Evolutionary conservation across 2,888 invertebrate species (phyloP), one percentile per base, ranked within the genome.

Genomic region (Caenorhabditis plicata): DNA sequence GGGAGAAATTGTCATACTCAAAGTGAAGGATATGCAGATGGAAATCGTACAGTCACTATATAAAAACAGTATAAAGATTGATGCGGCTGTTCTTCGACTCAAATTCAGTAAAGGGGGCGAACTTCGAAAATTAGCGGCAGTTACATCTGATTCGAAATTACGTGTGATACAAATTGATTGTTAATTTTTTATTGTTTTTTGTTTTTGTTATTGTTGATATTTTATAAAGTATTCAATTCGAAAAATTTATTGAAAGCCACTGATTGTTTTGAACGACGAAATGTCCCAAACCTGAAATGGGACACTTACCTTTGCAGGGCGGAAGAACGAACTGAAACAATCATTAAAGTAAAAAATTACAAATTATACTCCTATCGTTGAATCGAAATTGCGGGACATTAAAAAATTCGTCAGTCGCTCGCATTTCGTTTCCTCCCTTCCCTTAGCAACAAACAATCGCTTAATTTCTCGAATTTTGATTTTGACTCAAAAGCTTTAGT

Each of bases 11-110:
- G 23, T 58, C 15, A 43, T 52, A 2, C 29, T 58, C 9, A 38
- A 40, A 19, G 13, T 41, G 7, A 17, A 26, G 4, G 31, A 15
- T 26, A 41, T 33, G 4, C 9, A 20, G 5, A 4, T 58, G 15
- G 32, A 50, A 13, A 22, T 45, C 4, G 2, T 52, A 0, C 25
- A 45, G 11, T 32, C 36, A 4, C n/a, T 62, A 26, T 46, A 52
- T n/a, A 8, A 17, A n/a, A 52, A 44, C 25, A 38, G 56, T 3
- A 56, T 65, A 7, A 9, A 47, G 0, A 44, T 63, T n/a, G 68
- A 68, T 22, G 40, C 62, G 11, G 50, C 64, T 13, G 48, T 68
- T 47, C 45, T 56, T 11, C 32, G 68, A n/a, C 36, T 68, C 3
- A 39, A 64, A 32, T 60, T 60, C 22, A 33, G 13, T 4, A 5